A percentile compares a stretch with the other conserved stretches of the same genome.
Evolutionary conservation across 2,888 invertebrate species (phyloP).

Genomic region (Cheilosia urbana): DNA sequence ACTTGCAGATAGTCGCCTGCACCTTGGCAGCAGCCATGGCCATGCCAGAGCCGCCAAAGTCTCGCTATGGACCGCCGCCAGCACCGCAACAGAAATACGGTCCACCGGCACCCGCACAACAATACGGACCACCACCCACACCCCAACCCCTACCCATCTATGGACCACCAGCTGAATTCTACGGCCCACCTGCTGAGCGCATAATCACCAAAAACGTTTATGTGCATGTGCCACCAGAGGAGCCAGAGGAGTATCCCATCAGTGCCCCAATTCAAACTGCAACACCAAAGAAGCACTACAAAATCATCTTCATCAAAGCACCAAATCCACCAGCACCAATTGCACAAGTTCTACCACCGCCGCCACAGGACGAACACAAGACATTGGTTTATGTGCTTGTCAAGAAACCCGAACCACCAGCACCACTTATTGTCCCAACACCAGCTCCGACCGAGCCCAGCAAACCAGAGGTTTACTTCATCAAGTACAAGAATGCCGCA

Average conservation of each 20-base stretch:
- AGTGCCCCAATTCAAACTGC: constrained; percentile 83
- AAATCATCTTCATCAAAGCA: constrained; percentile 86
- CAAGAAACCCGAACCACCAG: constrained; percentile 94
- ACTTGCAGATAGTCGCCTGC: constrained; percentile 79
- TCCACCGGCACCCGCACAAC: constrained; percentile 78
- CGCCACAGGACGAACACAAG: constrained; percentile 94
- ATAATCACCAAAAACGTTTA: constrained; percentile 84
- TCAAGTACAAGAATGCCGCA: constrained; percentile 87
- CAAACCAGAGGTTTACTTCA: constrained; percentile 96
- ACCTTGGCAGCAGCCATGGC: constrained; percentile 83
- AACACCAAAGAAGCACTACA: constrained; percentile 85
- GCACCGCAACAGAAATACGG: constrained; percentile 76
- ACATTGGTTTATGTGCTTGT: constrained; percentile 94
- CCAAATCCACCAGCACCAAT: constrained; percentile 84
- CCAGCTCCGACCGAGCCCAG: constrained; percentile 93
- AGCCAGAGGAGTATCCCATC: constrained; percentile 83
- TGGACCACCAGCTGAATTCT: constrained; percentile 82
- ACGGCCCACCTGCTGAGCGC: constrained; percentile 82
- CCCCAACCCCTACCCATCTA: constrained; percentile 81
- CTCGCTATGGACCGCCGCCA: constrained; percentile 81
- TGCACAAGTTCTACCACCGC: constrained; percentile 85
- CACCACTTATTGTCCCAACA: constrained; percentile 91
- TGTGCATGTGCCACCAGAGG: constrained; percentile 86
- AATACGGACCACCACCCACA: constrained; percentile 74
- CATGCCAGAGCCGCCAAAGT: constrained; percentile 83